Percentiles rank a stretch among this genome's conserved stretches.
These are phyloP conservation scores for Drepana falcataria DNA, from an alignment of 2,888 invertebrate genomes.

Conservation along the genomic window DNA sequence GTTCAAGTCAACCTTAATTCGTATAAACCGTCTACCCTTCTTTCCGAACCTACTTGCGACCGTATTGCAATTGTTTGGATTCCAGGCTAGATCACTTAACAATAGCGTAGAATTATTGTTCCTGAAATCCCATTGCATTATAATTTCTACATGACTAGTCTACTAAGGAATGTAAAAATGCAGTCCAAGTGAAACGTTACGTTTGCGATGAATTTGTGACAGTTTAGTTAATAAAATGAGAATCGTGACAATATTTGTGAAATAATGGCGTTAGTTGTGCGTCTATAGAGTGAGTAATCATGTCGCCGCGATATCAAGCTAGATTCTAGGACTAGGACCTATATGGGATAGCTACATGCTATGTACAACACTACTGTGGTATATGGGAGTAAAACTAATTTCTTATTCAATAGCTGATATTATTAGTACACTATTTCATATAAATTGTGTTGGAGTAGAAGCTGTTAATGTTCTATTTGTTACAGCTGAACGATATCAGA, in stretches of 20 bases:
- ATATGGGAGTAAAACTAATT: constrained; percentile 35
- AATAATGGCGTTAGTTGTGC: constrained; percentile 1
- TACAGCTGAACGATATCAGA: not conserved
- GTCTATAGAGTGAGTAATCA: constrained; percentile 5
- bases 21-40: not conserved
- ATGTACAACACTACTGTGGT: constrained; percentile 50
- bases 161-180: constrained; percentile 31
- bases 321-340: constrained; percentile 18
- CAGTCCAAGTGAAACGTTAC: constrained; percentile 11
- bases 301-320: constrained; percentile 25
- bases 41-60: not conserved
- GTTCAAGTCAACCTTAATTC: not conserved
- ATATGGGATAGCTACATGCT: constrained; percentile 37
- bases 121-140: constrained; percentile 1
- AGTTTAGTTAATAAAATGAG: not conserved
- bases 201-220: constrained; percentile 2
- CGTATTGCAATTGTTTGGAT: not conserved
- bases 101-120: not conserved
- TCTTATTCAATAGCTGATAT: constrained; percentile 8
- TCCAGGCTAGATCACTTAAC: not conserved
- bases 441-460: not conserved
- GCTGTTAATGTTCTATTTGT: too few relatives aligned
- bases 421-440: not conserved
- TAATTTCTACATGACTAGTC: constrained; percentile 38
- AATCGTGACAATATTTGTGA: constrained; percentile 2